Percentiles rank a stretch among this genome's conserved stretches.
Conservation (phyloP, 1,140 invertebrate genomes). For the Pentalonia nigronervosa region DNA sequence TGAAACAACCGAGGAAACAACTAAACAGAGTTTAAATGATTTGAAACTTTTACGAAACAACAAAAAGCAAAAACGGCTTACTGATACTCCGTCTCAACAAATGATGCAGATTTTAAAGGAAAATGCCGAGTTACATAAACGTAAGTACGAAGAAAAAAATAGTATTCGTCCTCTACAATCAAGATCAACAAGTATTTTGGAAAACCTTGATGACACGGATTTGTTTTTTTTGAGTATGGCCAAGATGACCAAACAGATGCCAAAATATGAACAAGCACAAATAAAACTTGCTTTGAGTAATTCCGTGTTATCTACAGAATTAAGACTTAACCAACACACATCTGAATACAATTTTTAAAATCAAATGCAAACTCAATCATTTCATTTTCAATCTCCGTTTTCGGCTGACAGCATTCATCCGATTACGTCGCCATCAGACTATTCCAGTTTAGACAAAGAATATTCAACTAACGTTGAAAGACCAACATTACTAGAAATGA, state of each 20-base stretch:
- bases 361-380: background rate
- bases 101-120: constrained; percentile 23
- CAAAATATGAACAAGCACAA: constrained; percentile 18
- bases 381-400: constrained; percentile 14
- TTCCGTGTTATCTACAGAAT: constrained; percentile 13
- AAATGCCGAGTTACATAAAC: background rate
- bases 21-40: background rate
- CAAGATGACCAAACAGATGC: constrained; percentile 11
- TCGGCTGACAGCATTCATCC: constrained; percentile 5
- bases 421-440: constrained; percentile 11
- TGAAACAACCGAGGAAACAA: background rate
- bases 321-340: constrained; percentile 4
- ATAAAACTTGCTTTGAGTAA: constrained; percentile 32
- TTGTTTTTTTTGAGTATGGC: background rate
- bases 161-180: background rate
- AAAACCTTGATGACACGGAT: constrained; percentile 16
- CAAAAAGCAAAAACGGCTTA: constrained; percentile 24
- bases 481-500: constrained; percentile 15
- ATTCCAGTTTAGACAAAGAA: constrained; percentile 8
- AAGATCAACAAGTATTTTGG: background rate
- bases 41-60: background rate
- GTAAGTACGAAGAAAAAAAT: background rate
- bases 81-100: constrained; percentile 19
- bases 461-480: constrained; percentile 4
- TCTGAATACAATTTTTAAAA: background rate